Evolutionary conservation across 1,140 invertebrate species (phyloP).

Genomic region (Pseudomyrmex cubaensis): DNA sequence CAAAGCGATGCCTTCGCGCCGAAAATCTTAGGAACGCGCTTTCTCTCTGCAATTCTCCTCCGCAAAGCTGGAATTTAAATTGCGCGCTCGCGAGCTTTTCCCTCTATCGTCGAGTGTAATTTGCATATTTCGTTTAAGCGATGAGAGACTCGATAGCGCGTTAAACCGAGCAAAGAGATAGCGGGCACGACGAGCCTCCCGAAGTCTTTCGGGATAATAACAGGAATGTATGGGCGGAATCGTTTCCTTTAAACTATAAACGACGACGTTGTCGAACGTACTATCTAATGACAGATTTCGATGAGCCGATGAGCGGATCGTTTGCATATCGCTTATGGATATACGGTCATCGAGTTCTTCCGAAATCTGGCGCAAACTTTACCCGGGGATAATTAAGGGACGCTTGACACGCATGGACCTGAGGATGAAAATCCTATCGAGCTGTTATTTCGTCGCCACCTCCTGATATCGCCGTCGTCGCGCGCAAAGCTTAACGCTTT

Average conservation of each 20-base stretch:
- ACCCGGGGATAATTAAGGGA: conserved; percentile 66
- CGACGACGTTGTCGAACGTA: conserved; percentile 12
- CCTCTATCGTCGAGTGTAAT: conserved; percentile 47
- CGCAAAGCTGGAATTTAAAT: conserved; percentile 58
- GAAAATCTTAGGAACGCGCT: conserved; percentile 55
- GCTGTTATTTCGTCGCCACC: conserved; percentile 64
- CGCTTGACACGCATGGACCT: conserved; percentile 48
- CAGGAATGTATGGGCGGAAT: conserved; percentile 12
- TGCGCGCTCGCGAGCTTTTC: conserved; percentile 38
- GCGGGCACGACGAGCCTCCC: conserved; percentile 34
- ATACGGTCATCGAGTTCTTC: conserved; percentile 43
- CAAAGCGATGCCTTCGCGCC: conserved; percentile 37
- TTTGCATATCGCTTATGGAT: conserved; percentile 56
- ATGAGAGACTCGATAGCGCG: conserved; percentile 46
- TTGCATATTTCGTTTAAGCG: conserved; percentile 62
- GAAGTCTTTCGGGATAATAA: conserved; percentile 42
- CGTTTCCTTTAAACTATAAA: conserved; percentile 22
- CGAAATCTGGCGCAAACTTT: conserved; percentile 63
- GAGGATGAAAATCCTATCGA: conserved; percentile 68
- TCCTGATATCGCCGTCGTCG: conserved; percentile 59
- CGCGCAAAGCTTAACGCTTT: conserved; percentile 71
- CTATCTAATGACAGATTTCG: conserved; percentile 35
- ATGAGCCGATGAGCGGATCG: not conserved
- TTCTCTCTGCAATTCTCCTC: conserved; percentile 29
- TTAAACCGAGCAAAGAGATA: conserved; percentile 60